Evolutionary conservation across 2,888 invertebrate species (phyloP), one percentile per base, ranked within the genome.

Genomic region (Stomorhina lunata): DNA sequence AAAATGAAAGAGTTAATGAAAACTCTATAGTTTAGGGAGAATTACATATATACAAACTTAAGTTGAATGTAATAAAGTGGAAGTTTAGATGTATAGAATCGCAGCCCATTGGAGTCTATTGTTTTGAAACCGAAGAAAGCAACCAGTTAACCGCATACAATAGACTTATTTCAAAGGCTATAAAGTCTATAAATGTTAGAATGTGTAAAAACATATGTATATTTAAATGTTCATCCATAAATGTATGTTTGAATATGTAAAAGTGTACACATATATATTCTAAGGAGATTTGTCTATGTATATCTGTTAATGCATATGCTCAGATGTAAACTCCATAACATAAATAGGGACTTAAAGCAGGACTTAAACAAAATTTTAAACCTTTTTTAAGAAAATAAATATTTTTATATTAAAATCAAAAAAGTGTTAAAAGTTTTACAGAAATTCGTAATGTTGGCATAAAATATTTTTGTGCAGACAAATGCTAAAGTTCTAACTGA

Each of bases 131-230:
- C 22, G 12, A 59, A 79, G 59, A 65, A 79, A 71, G 59, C 82
- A 82, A 82, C 75, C 82, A 76, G 79, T 82, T 76, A 82, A 79
- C 82, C 82, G 71, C 75, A 76, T 71, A 79, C 79, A 79, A 76
- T 79, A 71, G 79, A 82, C 75, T 79, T 66, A 25, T 43, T 48
- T 55, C 75, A 57, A 66, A 73, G 66, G 72, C 61, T 25, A 40
- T 69, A 73, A 79, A 66, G 27, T 69, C 73, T 59, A 37, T 45
- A 48, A 40, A 71, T 55, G 17, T 32, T 22, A 27, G n/a, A 15
- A 40, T 50, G 17, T 22, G 10, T 29, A 27, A 20, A 45, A 37
- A 57, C 12, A 12, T 22, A 48, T 22, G 22, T 20, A 50, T 1
- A 15, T 45, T 20, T 10, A 32, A 22, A 6, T 68, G 32, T 48